A percentile compares a stretch with the other conserved stretches of the same genome.
Conservation (phyloP, 2,888 invertebrate species). For the Tachina fera region DNA sequence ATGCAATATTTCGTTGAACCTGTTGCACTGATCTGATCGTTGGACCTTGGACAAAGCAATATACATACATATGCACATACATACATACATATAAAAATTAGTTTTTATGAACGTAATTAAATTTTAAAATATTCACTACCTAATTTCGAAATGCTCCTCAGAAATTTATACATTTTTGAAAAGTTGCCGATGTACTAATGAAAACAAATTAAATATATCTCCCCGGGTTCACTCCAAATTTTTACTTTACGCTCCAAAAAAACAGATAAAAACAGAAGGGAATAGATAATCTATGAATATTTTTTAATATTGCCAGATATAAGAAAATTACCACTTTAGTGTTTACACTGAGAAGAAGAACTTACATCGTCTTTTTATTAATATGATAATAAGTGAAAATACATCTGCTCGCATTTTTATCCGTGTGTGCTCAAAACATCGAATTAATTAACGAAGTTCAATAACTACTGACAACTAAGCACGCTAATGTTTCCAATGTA, state of each 20-base stretch:
- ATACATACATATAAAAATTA: background rate
- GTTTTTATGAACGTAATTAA: conserved; percentile 2
- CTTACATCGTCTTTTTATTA: too few relatives aligned
- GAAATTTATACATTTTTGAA: conserved; percentile 39
- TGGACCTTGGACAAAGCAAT: conserved; percentile 38
- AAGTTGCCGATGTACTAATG: background rate
- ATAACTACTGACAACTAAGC: too few relatives aligned
- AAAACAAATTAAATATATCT: background rate
- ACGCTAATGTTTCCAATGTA: too few relatives aligned
- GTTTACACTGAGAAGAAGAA: too few relatives aligned
- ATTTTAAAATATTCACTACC: conserved; percentile 33
- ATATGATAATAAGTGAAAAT: too few relatives aligned
- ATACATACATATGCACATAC: too few relatives aligned
- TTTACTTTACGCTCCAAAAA: background rate
- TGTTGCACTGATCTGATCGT: conserved; percentile 39
- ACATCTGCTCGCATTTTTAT: too few relatives aligned
- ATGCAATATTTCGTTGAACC: conserved; percentile 84
- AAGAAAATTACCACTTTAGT: too few relatives aligned
- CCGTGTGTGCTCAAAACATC: too few relatives aligned
- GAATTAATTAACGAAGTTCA: too few relatives aligned
- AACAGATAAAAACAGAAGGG: background rate
- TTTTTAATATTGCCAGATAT: too few relatives aligned
- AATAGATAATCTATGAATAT: too few relatives aligned
- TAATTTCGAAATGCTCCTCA: conserved; percentile 43
- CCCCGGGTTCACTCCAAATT: background rate